A percentile compares a stretch with the other conserved stretches of the same genome.
Evolutionary conservation across 2,797 vertebrate species (phyloP).

Genomic region (Halcyon badia): DNA sequence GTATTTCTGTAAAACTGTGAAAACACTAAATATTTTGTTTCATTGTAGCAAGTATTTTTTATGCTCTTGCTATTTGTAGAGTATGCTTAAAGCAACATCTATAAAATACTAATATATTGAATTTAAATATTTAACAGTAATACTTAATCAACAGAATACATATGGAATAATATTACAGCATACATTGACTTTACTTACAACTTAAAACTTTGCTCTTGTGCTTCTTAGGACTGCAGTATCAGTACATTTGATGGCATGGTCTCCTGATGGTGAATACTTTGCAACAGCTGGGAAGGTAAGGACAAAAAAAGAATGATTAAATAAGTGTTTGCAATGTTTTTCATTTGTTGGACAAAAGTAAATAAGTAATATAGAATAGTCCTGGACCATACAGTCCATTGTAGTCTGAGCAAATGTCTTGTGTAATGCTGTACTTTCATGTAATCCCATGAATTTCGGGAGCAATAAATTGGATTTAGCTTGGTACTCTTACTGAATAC

Average conservation of each 20-base stretch:
- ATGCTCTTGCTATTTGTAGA: neutral
- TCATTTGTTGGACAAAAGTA: neutral
- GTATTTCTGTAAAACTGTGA: neutral
- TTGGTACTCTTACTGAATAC: neutral
- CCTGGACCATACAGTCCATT: neutral
- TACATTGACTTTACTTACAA: neutral
- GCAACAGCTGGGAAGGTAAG: slow-evolving; percentile 96
- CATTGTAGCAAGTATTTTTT: neutral
- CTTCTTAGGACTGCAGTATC: slow-evolving; percentile 90
- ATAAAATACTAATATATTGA: neutral
- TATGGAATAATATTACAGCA: neutral
- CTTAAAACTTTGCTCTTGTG: neutral
- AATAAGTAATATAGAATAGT: neutral
- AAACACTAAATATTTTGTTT: neutral
- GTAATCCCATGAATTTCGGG: neutral
- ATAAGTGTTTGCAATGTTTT: neutral
- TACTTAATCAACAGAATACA: slow-evolving; percentile 11
- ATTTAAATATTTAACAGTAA: neutral
- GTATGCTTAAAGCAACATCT: neutral
- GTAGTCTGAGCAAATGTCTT: neutral
- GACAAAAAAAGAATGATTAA: neutral
- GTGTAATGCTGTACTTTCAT: neutral
- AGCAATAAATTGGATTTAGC: neutral
- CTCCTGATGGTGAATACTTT: slow-evolving; percentile 97
- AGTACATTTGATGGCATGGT: slow-evolving; percentile 94